Evolutionary conservation across 2,888 invertebrate genomes (phyloP), one percentile per base, ranked within the genome.

Genomic region (Bombylius discolor): DNA sequence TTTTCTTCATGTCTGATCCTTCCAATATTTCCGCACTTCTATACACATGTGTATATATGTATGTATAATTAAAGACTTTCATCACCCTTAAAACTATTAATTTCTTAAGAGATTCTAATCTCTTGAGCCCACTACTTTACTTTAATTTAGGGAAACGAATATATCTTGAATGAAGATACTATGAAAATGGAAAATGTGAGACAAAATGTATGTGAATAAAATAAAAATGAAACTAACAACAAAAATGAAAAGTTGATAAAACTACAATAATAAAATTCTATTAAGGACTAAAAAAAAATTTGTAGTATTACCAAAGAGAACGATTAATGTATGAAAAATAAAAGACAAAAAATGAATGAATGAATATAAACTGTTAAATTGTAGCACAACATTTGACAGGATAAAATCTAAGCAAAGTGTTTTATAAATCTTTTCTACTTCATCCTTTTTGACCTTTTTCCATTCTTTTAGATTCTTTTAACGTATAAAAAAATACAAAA

Each of bases 401-500:
- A 54, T 54, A 54, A 54, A 54, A 54, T 54, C 54, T 54, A 54
- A 54, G 51, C 56, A 49, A 56, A 56, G 53, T 56, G 50, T 57
- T 57, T 57, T 49, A 50, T 53, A 48, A 53, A 57, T 47, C 51
- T 57, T 53, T 47, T 51, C 42, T 32, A 50, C 51, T 57, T 47
- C 50, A 50, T 57, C 51, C 51, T 53, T 51, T 49, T 53, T 56
- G 39, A 44, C 47, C 47, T 50, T 50, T 11, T 51, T 57, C 51
- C 47, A 14, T 45, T 42, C 33, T 23, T 23, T 23, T 23, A 23
- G 23, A 23, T 23, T 23, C 23, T 23, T 3, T 23, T 23, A 23
- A 23, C 23, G 23, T 23, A 23, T 23, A 23, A 1, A 23, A 23
- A 23, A 23, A 23, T 23, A 23, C 23, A 23, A 23, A 23, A 23